Evolutionary conservation across 2,888 invertebrate genomes (phyloP).

Genomic region (Mimas tiliae): DNA sequence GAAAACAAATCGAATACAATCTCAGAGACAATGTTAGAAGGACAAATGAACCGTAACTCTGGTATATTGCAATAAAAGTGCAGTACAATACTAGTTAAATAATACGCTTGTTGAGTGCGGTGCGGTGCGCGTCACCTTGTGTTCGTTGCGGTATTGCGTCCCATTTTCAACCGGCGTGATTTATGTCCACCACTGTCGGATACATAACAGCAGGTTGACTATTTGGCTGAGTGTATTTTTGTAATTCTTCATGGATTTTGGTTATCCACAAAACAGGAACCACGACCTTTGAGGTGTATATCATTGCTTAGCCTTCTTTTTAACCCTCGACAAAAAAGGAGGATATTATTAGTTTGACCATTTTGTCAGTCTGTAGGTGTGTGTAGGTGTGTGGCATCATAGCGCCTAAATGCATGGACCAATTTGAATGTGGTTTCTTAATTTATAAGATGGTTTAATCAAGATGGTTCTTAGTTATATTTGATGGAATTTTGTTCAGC

Average conservation of each 20-base stretch:
- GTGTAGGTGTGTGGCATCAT: too few relatives aligned
- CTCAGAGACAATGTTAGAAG: conserved; percentile 31
- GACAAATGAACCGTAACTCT: conserved; percentile 36
- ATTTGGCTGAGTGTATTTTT: conserved; percentile 40
- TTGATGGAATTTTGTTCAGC: too few relatives aligned
- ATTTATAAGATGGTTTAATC: too few relatives aligned
- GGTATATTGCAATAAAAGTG: conserved; percentile 42
- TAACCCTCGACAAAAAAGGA: too few relatives aligned
- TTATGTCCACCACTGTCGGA: conserved; percentile 58
- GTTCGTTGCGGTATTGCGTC: conserved; percentile 58
- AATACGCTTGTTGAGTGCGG: conserved; percentile 38
- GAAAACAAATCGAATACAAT: conserved; percentile 7
- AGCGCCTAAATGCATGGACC: too few relatives aligned
- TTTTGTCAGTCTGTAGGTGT: too few relatives aligned
- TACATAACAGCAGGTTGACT: conserved; percentile 51
- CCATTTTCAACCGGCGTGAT: conserved; percentile 60
- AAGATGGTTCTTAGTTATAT: too few relatives aligned
- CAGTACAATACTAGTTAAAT: conserved; percentile 41
- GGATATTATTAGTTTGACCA: too few relatives aligned
- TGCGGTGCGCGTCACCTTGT: conserved; percentile 53
- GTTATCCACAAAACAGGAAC: background rate
- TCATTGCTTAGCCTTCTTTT: too few relatives aligned
- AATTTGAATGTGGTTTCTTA: too few relatives aligned
- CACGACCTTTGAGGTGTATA: background rate
- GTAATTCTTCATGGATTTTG: background rate